phyloP scores from a whole-genome alignment of 2,113 vertebrate species.

The Alces alces region DNA sequence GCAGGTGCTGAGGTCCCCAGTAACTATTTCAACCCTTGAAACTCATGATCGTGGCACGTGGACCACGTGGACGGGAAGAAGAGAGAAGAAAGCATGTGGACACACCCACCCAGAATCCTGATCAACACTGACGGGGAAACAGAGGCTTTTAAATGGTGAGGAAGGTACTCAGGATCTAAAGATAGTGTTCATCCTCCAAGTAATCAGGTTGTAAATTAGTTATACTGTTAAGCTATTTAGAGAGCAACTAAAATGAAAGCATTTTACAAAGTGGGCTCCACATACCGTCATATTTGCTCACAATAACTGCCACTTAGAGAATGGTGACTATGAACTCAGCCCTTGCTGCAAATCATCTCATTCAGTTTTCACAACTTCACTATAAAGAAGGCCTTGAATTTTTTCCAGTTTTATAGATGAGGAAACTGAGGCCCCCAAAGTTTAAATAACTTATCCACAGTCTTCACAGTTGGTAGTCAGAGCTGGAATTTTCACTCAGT shows the following conservation, averaged over 20 bases:
- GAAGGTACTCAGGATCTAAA: not conserved
- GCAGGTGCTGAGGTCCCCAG: not conserved
- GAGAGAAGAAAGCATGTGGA: not conserved
- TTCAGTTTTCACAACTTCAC: not conserved
- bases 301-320: not conserved
- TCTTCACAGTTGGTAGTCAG: not conserved
- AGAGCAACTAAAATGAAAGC: slow-evolving; percentile 3
- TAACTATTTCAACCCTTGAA: not conserved
- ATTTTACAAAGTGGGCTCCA: not conserved
- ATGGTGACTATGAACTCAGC: not conserved
- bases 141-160: not conserved
- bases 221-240: not conserved
- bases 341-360: not conserved
- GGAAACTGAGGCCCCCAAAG: not conserved
- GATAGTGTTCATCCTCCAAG: not conserved
- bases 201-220: not conserved
- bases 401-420: not conserved
- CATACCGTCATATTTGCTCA: not conserved
- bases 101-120: not conserved
- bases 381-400: not conserved
- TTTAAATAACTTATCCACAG: not conserved
- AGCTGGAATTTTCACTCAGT: not conserved
- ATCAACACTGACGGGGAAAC: not conserved
- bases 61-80: not conserved
- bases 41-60: not conserved